Evolutionary conservation across 1,140 invertebrate species (phyloP).

Genomic region (Ctenoplectra terminalis): DNA sequence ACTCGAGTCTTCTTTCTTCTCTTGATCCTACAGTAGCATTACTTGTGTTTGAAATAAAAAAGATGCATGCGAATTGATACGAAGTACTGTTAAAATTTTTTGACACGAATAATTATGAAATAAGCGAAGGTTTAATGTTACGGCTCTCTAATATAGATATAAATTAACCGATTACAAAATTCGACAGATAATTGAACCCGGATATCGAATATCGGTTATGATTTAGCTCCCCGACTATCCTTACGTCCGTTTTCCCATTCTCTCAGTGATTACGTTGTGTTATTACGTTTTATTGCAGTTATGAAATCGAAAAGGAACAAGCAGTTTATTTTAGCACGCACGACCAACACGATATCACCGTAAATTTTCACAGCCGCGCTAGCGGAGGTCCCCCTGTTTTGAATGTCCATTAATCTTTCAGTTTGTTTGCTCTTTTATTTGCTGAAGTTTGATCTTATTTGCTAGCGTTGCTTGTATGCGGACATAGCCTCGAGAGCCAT

Average conservation of each 20-base stretch:
- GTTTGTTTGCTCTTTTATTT: constrained; percentile 73
- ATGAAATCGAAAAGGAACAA: neutral
- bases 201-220: constrained; percentile 14
- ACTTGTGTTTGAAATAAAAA: neutral
- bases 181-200: neutral
- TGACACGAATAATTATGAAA: neutral
- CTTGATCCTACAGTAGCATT: neutral
- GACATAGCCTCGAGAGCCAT: constrained; percentile 52
- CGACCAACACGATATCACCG: constrained; percentile 10
- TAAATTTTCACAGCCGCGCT: constrained; percentile 42
- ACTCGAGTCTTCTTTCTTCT: neutral
- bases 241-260: neutral
- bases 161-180: constrained; percentile 15
- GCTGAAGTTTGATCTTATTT: constrained; percentile 70
- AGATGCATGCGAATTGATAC: constrained; percentile 21
- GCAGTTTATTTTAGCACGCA: constrained; percentile 44
- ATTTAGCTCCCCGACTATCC: constrained; percentile 5
- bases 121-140: too few relatives aligned
- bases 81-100: neutral
- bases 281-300: constrained; percentile 32
- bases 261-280: neutral
- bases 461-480: constrained; percentile 70
- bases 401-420: constrained; percentile 54
- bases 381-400: constrained; percentile 31
- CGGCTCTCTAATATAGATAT: too few relatives aligned